These are phyloP conservation scores for Lymantria dispar DNA, from an alignment of 2,888 invertebrate genomes.

Conservation along the genomic window DNA sequence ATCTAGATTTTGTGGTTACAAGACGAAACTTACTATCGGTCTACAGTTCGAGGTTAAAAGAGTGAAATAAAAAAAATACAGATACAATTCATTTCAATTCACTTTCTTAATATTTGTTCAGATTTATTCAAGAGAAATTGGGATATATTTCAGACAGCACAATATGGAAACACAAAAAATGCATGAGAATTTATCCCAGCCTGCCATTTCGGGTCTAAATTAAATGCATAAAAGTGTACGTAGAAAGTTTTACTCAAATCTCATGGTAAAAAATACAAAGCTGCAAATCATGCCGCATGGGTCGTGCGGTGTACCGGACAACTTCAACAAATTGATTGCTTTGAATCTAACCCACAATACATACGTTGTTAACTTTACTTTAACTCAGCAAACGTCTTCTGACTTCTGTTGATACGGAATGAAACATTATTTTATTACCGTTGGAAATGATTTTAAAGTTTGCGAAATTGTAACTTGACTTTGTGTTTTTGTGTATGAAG, in stretches of 20 bases:
- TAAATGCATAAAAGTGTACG: conserved; percentile 3
- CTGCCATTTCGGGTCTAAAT: conserved; percentile 2
- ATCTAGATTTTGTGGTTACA: too few relatives aligned
- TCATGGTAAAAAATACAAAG: conserved; percentile 1
- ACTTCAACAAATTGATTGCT: conserved; percentile 6
- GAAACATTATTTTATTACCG: background rate
- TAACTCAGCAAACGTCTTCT: background rate
- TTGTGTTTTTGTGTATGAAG: too few relatives aligned
- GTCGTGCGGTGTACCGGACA: conserved; percentile 1
- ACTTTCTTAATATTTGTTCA: background rate
- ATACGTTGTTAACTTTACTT: background rate
- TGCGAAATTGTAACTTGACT: background rate
- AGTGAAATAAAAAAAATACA: too few relatives aligned
- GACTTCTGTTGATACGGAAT: background rate
- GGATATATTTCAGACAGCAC: background rate
- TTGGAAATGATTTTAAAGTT: too few relatives aligned
- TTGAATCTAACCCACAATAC: background rate
- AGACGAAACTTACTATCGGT: too few relatives aligned
- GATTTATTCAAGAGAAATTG: background rate
- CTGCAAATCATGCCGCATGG: conserved; percentile 8
- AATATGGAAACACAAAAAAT: background rate
- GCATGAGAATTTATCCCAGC: background rate
- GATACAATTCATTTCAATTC: background rate
- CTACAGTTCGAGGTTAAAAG: too few relatives aligned
- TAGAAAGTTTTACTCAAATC: conserved; percentile 6